Evolutionary conservation across 64 coral and sea anemone species (phyloP).

Genomic region (Hydrozoanthus tunicans): DNA sequence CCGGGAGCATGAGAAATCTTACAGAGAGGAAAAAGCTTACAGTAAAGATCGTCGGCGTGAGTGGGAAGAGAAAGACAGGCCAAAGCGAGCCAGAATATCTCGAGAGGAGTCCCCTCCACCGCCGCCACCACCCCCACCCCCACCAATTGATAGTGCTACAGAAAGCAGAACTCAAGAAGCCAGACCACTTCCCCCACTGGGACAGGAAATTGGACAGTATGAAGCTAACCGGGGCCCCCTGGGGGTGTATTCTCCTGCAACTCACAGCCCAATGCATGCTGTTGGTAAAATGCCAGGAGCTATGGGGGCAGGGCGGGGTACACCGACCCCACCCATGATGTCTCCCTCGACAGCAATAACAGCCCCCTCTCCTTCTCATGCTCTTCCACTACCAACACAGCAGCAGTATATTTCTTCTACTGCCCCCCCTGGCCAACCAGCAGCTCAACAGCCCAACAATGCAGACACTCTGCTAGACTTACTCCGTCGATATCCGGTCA

Average conservation of each 20-base stretch:
- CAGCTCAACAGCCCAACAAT: constrained; percentile 62
- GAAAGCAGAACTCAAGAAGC: constrained; percentile 46
- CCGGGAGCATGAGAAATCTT: constrained; percentile 45
- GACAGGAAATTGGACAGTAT: constrained; percentile 44
- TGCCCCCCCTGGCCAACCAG: constrained; percentile 40
- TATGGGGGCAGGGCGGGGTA: not conserved
- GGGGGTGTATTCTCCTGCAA: constrained; percentile 19
- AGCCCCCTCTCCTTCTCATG: constrained; percentile 15
- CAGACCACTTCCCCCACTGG: constrained; percentile 25
- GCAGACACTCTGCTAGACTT: constrained; percentile 90
- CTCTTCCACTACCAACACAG: constrained; percentile 47
- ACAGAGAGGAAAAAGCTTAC: constrained; percentile 69
- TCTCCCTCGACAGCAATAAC: constrained; percentile 39
- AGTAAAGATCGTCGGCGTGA: constrained; percentile 77
- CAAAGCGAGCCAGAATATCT: constrained; percentile 65
- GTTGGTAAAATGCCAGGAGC: constrained; percentile 27
- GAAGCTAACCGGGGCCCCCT: constrained; percentile 20
- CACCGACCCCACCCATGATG: constrained; percentile 49
- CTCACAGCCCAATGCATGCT: constrained; percentile 48
- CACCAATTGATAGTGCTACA: constrained; percentile 30
- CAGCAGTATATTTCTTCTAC: constrained; percentile 48
- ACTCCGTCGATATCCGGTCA: constrained; percentile 90
- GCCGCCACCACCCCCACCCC: constrained; percentile 86
- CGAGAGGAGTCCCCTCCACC: constrained; percentile 88
- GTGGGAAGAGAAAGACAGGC: constrained; percentile 57